Conservation (phyloP, 2,113 vertebrate genomes). For the Carassius carassius region DNA sequence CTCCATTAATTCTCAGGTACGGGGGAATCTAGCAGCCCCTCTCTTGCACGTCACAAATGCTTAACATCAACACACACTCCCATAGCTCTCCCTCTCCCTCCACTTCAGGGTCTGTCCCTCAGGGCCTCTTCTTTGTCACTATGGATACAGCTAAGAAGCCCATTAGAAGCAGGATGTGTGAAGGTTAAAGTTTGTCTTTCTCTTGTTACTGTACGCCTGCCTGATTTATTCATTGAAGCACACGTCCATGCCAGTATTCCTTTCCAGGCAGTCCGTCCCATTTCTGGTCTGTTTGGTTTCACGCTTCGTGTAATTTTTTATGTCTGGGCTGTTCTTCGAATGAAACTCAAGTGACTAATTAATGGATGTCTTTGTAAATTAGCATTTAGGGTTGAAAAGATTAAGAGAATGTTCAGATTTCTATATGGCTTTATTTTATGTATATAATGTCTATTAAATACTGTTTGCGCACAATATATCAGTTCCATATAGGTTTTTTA, state of each 20-base stretch:
- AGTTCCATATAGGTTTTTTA: background rate
- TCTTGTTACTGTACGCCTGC: slow-evolving; percentile 40
- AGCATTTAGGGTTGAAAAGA: background rate
- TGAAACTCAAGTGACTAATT: background rate
- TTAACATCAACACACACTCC: slow-evolving; percentile 55
- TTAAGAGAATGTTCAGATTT: background rate
- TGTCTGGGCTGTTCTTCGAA: background rate
- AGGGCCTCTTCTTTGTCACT: slow-evolving; percentile 69
- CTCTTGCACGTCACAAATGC: slow-evolving; percentile 36
- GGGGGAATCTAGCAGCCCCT: slow-evolving; percentile 25
- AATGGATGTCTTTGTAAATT: background rate
- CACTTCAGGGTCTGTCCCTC: slow-evolving; percentile 66
- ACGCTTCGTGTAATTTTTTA: background rate
- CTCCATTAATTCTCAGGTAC: slow-evolving; percentile 39
- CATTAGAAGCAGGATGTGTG: slow-evolving; percentile 61
- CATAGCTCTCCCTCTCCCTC: slow-evolving; percentile 36
- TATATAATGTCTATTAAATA: background rate
- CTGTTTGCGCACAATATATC: background rate
- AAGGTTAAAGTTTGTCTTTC: slow-evolving; percentile 72
- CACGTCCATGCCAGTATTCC: background rate
- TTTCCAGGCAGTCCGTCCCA: background rate
- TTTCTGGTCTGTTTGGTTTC: background rate
- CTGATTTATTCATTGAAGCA: slow-evolving; percentile 15
- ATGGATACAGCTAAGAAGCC: slow-evolving; percentile 70
- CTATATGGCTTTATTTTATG: too few species aligned